These are phyloP conservation scores for Papilio elwesi DNA, from an alignment of 2,888 invertebrate genomes.

Conservation along the genomic window DNA sequence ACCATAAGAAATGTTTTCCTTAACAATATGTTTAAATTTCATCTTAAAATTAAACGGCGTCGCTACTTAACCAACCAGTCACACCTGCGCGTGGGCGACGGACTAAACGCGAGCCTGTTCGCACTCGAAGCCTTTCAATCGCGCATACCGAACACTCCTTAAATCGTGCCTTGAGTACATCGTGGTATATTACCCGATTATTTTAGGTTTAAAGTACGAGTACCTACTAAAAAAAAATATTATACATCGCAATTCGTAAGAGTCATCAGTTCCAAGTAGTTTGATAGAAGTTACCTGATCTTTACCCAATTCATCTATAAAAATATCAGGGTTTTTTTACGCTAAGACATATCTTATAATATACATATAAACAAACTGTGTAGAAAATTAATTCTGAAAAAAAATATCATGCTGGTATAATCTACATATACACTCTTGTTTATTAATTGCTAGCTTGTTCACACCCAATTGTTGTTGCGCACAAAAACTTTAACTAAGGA, in stretches of 20 bases:
- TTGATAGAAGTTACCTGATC: too few relatives aligned
- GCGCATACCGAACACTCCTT: conserved; percentile 36
- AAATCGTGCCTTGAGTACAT: conserved; percentile 29
- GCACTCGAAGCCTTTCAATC: conserved; percentile 23
- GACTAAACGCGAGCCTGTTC: conserved; percentile 10
- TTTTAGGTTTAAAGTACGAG: too few relatives aligned
- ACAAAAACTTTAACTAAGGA: conserved; percentile 18
- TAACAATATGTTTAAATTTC: not conserved
- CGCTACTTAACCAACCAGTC: conserved; percentile 11
- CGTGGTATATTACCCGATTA: too few relatives aligned
- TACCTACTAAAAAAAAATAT: too few relatives aligned
- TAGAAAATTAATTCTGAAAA: not conserved
- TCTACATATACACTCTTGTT: conserved; percentile 1
- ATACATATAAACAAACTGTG: not conserved
- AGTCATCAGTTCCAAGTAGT: too few relatives aligned
- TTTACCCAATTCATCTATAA: too few relatives aligned
- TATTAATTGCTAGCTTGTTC: conserved; percentile 1
- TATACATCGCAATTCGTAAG: too few relatives aligned
- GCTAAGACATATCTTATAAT: too few relatives aligned
- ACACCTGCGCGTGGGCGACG: conserved; percentile 30
- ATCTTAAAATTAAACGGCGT: conserved; percentile 7
- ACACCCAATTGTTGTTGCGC: not conserved
- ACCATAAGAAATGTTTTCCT: not conserved
- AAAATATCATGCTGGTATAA: not conserved
- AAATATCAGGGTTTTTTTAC: too few relatives aligned